Conservation (phyloP, 2,797 vertebrate species). For the Chaunax sp. region DNA sequence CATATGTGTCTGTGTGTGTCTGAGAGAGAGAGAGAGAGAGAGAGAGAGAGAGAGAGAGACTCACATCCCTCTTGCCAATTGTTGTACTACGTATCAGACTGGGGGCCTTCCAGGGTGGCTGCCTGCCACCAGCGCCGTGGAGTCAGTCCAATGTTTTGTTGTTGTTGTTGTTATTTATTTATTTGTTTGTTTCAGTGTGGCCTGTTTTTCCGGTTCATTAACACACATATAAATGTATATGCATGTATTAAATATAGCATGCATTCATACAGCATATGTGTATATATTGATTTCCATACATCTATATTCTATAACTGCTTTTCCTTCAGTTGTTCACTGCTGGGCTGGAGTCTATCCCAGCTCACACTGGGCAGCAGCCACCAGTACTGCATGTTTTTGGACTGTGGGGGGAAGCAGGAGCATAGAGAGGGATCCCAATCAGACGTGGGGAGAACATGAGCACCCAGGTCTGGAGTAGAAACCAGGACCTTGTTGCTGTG, state of each 20-base stretch:
- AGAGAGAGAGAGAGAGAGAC: conserved; percentile 36
- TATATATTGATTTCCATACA: not conserved
- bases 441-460: too few relatives aligned
- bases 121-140: conserved; percentile 55
- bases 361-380: too few relatives aligned
- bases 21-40: conserved; percentile 6
- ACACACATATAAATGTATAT: not conserved
- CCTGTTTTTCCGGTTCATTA: conserved; percentile 25
- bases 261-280: not conserved
- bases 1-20: conserved; percentile 16
- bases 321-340: too few relatives aligned
- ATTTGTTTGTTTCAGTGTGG: conserved; percentile 39
- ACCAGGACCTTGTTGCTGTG: too few relatives aligned
- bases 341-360: too few relatives aligned
- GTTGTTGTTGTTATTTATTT: conserved; percentile 45
- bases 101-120: conserved; percentile 73
- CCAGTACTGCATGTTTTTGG: too few relatives aligned
- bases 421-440: too few relatives aligned
- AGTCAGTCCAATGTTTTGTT: conserved; percentile 66
- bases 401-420: too few relatives aligned
- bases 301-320: too few relatives aligned
- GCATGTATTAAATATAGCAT: not conserved
- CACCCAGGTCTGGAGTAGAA: too few relatives aligned
- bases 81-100: conserved; percentile 75
- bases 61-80: conserved; percentile 73